Conservation (phyloP, 2,113 vertebrate species). For the Austrofundulus limnaeus region DNA sequence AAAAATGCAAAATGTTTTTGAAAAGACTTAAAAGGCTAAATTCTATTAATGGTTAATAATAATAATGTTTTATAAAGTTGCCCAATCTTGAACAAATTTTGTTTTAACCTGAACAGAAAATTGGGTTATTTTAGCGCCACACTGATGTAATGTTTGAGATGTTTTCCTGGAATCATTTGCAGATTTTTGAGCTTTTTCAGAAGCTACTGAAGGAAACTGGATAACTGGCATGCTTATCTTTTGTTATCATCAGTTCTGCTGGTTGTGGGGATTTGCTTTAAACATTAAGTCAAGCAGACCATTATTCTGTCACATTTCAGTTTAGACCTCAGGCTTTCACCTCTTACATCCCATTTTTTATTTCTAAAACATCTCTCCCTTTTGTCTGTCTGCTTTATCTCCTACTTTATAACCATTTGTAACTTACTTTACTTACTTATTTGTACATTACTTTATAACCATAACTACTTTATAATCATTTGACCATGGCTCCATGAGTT, state of each 20-base stretch:
- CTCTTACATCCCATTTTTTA: constrained; percentile 1
- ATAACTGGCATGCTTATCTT: constrained; percentile 63
- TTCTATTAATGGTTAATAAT: no score
- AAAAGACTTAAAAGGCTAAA: no score
- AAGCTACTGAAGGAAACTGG: constrained; percentile 37
- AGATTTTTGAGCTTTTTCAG: constrained; percentile 34
- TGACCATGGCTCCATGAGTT: constrained; percentile 19
- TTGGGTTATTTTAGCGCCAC: background rate
- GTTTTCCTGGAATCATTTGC: constrained; percentile 31
- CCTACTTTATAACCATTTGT: constrained; percentile 7
- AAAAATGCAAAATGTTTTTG: background rate
- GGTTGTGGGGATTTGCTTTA: constrained; percentile 61
- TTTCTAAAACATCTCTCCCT: constrained; percentile 1
- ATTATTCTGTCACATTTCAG: constrained; percentile 62
- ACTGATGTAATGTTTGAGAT: background rate
- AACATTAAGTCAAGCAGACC: constrained; percentile 63
- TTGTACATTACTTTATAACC: no score
- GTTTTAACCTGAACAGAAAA: background rate
- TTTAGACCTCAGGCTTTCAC: background rate
- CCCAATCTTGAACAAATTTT: background rate
- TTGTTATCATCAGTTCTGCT: constrained; percentile 59
- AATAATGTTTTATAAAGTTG: background rate
- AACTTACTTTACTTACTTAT: no score
- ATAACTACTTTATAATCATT: no score
- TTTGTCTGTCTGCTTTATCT: constrained; percentile 6